phyloP scores from a whole-genome alignment of 1,140 invertebrate species.

The Helicoverpa zea region DNA sequence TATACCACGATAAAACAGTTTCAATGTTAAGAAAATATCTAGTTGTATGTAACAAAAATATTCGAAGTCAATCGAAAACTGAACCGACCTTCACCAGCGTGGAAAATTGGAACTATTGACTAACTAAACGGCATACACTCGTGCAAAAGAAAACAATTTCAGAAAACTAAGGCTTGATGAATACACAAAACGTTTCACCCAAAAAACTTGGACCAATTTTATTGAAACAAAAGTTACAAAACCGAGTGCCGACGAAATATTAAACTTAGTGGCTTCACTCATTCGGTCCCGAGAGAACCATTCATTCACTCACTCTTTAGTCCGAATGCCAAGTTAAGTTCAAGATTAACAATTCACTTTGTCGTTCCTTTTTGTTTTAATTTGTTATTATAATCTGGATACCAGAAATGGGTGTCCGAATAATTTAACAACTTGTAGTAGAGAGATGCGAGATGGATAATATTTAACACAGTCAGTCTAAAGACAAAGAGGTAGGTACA shows the following conservation, averaged over 20 bases:
- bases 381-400: slow-evolving; percentile 45
- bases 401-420: slow-evolving; percentile 32
- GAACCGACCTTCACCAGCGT: neutral
- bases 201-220: slow-evolving; percentile 4
- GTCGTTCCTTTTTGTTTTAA: slow-evolving; percentile 43
- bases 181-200: slow-evolving; percentile 11
- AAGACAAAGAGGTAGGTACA: too few species aligned
- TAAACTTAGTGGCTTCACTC: slow-evolving; percentile 43
- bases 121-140: slow-evolving; percentile 1
- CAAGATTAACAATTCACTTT: slow-evolving; percentile 46
- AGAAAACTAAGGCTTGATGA: slow-evolving; percentile 21
- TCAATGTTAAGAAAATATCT: too few species aligned
- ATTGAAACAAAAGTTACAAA: slow-evolving; percentile 37
- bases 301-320: slow-evolving; percentile 43
- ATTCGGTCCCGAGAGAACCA: slow-evolving; percentile 34
- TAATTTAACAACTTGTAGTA: neutral
- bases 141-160: slow-evolving; percentile 2
- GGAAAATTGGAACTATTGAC: slow-evolving; percentile 15
- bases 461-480: neutral
- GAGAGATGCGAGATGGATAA: neutral
- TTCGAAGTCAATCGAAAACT: neutral
- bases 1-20: too few species aligned
- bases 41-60: too few species aligned
- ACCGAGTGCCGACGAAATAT: slow-evolving; percentile 31
- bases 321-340: slow-evolving; percentile 37